Evolutionary conservation across 2,113 vertebrate genomes (phyloP).

Genomic region (Esox niger): DNA sequence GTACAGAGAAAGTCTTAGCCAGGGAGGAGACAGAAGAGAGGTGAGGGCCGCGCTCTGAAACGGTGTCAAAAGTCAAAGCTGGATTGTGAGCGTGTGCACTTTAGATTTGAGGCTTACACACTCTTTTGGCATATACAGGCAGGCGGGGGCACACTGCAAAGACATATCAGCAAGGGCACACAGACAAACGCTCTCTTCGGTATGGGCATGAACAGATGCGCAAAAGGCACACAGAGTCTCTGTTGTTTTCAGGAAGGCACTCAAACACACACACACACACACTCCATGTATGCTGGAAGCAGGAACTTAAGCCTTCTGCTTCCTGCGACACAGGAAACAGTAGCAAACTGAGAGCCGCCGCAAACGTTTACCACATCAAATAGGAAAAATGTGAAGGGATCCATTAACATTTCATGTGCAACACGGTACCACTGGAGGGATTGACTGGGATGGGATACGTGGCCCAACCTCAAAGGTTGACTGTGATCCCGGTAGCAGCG

Average conservation of each 20-base stretch:
- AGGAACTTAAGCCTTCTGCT: background rate
- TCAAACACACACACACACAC: constrained; percentile 6
- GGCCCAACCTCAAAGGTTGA: too few species aligned
- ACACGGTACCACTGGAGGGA: background rate
- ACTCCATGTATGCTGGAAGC: background rate
- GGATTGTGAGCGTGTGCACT: background rate
- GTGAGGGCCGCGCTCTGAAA: background rate
- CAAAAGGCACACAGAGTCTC: background rate
- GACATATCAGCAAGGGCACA: background rate
- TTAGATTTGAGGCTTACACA: background rate
- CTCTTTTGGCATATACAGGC: background rate
- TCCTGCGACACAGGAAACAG: constrained; percentile 42
- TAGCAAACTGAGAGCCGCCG: constrained; percentile 33
- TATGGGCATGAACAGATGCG: background rate
- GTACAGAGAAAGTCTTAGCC: background rate
- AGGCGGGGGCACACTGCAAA: background rate
- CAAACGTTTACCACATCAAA: constrained; percentile 13
- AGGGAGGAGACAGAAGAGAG: background rate
- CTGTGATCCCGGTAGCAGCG: too few species aligned
- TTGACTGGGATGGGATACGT: background rate
- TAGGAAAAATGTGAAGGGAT: constrained; percentile 8
- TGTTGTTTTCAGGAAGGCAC: background rate
- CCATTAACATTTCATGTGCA: constrained; percentile 4
- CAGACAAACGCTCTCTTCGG: background rate
- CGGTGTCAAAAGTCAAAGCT: background rate